These are phyloP conservation scores for Chrysodeixis includens DNA, from an alignment of 2,888 invertebrate species.

Conservation along the genomic window DNA sequence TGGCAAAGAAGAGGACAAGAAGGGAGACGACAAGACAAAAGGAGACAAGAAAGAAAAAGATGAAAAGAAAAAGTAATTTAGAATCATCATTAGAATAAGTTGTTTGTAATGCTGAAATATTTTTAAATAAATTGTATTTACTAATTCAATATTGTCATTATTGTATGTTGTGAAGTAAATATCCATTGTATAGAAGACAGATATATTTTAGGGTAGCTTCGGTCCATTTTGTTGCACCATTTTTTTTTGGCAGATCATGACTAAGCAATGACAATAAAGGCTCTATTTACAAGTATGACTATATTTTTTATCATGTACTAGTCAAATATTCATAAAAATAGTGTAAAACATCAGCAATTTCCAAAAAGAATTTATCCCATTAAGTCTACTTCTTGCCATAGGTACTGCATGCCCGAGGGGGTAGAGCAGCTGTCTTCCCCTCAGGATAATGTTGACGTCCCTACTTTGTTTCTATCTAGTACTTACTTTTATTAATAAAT, in stretches of 20 bases:
- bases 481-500: too few species aligned
- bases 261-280: not conserved
- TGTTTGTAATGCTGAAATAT: slow-evolving; percentile 84
- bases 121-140: slow-evolving; percentile 85
- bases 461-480: too few species aligned
- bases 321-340: too few species aligned
- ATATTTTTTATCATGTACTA: not conserved
- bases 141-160: slow-evolving; percentile 64
- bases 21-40: slow-evolving; percentile 91
- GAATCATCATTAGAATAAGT: slow-evolving; percentile 78
- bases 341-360: too few species aligned
- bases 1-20: slow-evolving; percentile 91
- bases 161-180: not conserved
- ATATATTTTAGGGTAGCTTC: not conserved
- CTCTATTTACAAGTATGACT: not conserved
- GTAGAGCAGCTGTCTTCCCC: too few species aligned
- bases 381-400: too few species aligned
- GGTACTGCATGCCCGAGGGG: too few species aligned
- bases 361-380: too few species aligned
- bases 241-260: not conserved
- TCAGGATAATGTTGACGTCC: too few species aligned
- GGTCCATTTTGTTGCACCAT: not conserved
- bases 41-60: slow-evolving; percentile 91
- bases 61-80: slow-evolving; percentile 89
- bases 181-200: not conserved